Evolutionary conservation across 2,113 vertebrate genomes (phyloP), one percentile per base, ranked within the genome.

Genomic region (Rhea pennata): DNA sequence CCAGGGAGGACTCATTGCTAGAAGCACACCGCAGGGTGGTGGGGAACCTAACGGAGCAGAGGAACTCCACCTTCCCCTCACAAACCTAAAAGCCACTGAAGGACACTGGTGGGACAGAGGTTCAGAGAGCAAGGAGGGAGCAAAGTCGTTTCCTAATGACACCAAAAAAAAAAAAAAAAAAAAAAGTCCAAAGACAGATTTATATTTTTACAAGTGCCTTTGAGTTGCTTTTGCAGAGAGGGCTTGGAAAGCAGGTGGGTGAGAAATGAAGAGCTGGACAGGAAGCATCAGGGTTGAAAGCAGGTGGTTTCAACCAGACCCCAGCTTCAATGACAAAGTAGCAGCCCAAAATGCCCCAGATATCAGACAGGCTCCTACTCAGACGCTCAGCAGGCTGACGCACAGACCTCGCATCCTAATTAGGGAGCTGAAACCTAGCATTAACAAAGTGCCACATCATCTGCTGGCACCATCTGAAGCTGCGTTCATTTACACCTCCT

Each of bases 221-320:
- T 15, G 3, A 7, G 42, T 6, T 3, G 4, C 0, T 0, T 1
- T 14, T 24, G 44, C 5, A 36, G 51, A 7, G 10, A 6, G 24
- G 33, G 8, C 12, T 10, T 5, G 1, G 11, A 2, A 31, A 42
- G 48, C 29, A 3, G 3, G 5, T 0, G 0, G 33, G 33, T 2
- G 24, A 56, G 40, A 54, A 19, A 33, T 59, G 33, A 58, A 54
- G 31, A 53, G 42, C 9, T 7, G 19, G 8, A 0, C 17, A 1
- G 15, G n/a, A 50, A 69, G 44, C 64, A 8, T 3, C 8, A 5
- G 17, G 40, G 26, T 4, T 19, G 23, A 16, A 76, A 59, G 17
- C 16, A 7, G 46, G 46, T 48, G 46, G 16, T 48, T 17, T 48
- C 19, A 48, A 48, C 46, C 46, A 48, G 17, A 19, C 46, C 46